phyloP scores from a whole-genome alignment of 1,140 invertebrate species.

The Babylonia areolata region DNA sequence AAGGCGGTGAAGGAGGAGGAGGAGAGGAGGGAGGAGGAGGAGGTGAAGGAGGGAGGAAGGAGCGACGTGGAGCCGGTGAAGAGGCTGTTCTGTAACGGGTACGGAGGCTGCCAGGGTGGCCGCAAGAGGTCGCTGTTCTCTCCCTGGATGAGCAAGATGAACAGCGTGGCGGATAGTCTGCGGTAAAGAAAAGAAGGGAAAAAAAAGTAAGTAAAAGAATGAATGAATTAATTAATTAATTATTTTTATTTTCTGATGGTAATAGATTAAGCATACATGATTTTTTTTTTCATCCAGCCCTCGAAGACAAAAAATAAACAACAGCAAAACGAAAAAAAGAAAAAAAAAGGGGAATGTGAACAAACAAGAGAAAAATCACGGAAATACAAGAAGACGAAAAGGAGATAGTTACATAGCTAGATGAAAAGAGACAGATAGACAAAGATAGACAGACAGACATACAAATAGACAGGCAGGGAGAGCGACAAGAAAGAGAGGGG shows the following conservation, averaged over 20 bases:
- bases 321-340: too few species aligned
- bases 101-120: conserved; percentile 45
- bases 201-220: not conserved
- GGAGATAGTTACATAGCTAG: too few species aligned
- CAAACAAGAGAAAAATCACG: too few species aligned
- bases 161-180: conserved; percentile 30
- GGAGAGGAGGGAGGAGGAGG: not conserved
- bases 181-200: not conserved
- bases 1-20: not conserved
- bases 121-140: conserved; percentile 42
- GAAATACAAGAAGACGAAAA: too few species aligned
- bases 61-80: conserved; percentile 8
- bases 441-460: too few species aligned
- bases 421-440: too few species aligned
- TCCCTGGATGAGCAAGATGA: conserved; percentile 40
- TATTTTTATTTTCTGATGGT: not conserved
- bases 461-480: too few species aligned
- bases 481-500: too few species aligned
- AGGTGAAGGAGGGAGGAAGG: not conserved
- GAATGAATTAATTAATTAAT: not conserved
- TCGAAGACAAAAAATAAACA: too few species aligned
- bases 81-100: conserved; percentile 51
- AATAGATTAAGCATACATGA: not conserved
- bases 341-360: too few species aligned
- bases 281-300: not conserved